Evolutionary conservation across 2,888 invertebrate genomes (phyloP).

Genomic region (Dendrolimus houi): DNA sequence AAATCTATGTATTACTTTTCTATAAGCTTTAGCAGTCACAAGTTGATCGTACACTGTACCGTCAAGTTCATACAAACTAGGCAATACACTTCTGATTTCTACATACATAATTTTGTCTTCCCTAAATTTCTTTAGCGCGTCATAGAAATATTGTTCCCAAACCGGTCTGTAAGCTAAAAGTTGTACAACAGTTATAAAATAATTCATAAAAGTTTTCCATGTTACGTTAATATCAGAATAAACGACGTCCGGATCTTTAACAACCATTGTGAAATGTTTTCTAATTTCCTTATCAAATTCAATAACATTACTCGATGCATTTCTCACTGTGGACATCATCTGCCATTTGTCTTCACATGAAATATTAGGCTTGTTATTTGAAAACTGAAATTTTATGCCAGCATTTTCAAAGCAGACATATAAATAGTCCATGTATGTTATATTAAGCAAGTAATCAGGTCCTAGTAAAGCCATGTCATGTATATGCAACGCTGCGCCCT

Average conservation of each 20-base stretch:
- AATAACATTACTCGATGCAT: constrained; percentile 40
- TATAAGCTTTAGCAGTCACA: constrained; percentile 77
- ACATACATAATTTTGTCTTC: constrained; percentile 83
- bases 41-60: constrained; percentile 72
- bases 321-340: constrained; percentile 58
- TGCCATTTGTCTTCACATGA: constrained; percentile 55
- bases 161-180: constrained; percentile 79
- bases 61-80: constrained; percentile 80
- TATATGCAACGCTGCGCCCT: constrained; percentile 83
- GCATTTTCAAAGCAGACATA: constrained; percentile 62
- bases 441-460: constrained; percentile 76
- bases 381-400: constrained; percentile 34
- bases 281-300: constrained; percentile 71
- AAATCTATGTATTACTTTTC: constrained; percentile 75
- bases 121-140: constrained; percentile 76
- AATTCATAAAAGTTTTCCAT: constrained; percentile 75
- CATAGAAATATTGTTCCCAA: constrained; percentile 80
- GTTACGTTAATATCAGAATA: constrained; percentile 74
- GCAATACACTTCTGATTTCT: constrained; percentile 80
- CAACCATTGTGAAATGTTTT: constrained; percentile 73
- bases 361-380: constrained; percentile 26
- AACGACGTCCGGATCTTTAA: constrained; percentile 50
- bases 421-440: constrained; percentile 79
- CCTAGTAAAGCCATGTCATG: constrained; percentile 81
- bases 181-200: constrained; percentile 71